These are phyloP conservation scores for Pseudorhombus dupliciocellatus DNA, from an alignment of 2,113 vertebrate genomes.

Conservation along the genomic window DNA sequence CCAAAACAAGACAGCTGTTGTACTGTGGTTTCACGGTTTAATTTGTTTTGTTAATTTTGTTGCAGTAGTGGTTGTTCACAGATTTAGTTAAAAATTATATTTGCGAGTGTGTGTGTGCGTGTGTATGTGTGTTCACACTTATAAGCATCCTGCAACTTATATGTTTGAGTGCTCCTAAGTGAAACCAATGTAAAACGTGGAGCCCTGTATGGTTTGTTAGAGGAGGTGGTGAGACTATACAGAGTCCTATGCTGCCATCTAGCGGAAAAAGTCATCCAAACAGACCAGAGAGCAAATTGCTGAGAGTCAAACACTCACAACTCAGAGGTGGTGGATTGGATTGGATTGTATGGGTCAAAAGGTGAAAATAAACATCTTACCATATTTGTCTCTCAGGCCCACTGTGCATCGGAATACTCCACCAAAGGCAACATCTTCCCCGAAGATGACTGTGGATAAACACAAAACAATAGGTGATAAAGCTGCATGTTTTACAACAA, in stretches of 20 bases:
- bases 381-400: slow-evolving; percentile 96
- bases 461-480: slow-evolving; percentile 14
- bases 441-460: slow-evolving; percentile 90
- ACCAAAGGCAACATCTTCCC: slow-evolving; percentile 97
- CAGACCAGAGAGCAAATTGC: not conserved
- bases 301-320: not conserved
- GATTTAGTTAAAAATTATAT: not conserved
- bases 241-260: slow-evolving; percentile 63
- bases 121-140: not conserved
- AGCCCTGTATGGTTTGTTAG: no score
- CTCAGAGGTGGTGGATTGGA: not conserved
- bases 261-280: slow-evolving; percentile 27
- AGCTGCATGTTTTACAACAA: not conserved
- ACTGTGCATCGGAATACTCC: slow-evolving; percentile 99
- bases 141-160: no score
- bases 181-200: no score
- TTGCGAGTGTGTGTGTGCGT: not conserved
- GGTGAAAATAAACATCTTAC: slow-evolving; percentile 76
- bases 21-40: not conserved
- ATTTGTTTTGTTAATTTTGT: not conserved
- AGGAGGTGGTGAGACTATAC: not conserved
- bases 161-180: no score
- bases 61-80: not conserved
- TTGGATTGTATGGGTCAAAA: not conserved
- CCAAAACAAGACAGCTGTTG: not conserved